Conservation (phyloP, 2,888 invertebrate species). For the Urechis unicinctus region DNA sequence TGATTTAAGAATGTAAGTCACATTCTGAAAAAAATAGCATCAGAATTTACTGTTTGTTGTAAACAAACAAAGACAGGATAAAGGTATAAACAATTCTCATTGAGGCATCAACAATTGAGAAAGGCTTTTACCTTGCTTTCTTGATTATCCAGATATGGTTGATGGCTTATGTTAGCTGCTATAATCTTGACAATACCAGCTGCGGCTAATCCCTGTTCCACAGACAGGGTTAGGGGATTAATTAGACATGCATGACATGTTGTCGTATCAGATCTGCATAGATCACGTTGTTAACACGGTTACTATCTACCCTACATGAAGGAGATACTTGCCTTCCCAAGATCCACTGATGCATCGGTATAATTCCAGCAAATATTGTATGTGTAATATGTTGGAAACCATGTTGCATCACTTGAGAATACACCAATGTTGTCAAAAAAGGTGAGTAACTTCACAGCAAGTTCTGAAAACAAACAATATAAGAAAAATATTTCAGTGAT, state of each 20-base stretch:
- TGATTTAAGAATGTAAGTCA: constrained; percentile 40
- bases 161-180: constrained; percentile 38
- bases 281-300: too few species aligned
- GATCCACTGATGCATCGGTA: constrained; percentile 33
- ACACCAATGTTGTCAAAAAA: constrained; percentile 40
- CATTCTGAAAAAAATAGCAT: constrained; percentile 31
- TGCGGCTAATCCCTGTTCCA: neutral
- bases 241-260: too few species aligned
- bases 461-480: constrained; percentile 16
- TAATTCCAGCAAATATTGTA: constrained; percentile 45
- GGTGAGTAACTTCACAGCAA: constrained; percentile 37
- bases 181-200: constrained; percentile 35
- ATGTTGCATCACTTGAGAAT: constrained; percentile 44
- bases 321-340: constrained; percentile 33
- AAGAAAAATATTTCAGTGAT: too few species aligned
- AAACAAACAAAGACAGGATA: neutral
- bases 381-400: constrained; percentile 45
- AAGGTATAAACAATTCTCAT: neutral
- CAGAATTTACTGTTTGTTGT: too few species aligned
- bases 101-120: neutral
- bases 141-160: constrained; percentile 41
- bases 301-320: too few species aligned
- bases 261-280: too few species aligned
- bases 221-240: neutral
- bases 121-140: constrained; percentile 34